A percentile compares a stretch with the other conserved stretches of the same genome.
phyloP scores from a whole-genome alignment of 2,113 vertebrate species.

The Sinocyclocheilus anophthalmus region DNA sequence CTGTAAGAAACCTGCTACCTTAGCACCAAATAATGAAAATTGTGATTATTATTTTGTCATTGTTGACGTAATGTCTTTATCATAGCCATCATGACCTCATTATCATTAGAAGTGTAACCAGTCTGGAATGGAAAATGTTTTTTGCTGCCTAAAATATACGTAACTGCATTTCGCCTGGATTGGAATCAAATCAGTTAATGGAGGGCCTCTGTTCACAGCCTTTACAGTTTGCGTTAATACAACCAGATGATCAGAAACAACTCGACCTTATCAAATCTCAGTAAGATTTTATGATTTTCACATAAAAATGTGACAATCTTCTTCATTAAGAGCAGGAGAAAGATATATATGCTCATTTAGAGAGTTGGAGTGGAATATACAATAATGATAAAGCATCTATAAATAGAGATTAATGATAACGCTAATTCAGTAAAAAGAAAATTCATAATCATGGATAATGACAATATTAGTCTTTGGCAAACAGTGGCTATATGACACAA shows the following conservation, averaged over 20 bases:
- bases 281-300: slow-evolving; percentile 20
- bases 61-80: slow-evolving; percentile 50
- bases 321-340: background rate
- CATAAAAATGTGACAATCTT: slow-evolving; percentile 23
- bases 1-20: slow-evolving; percentile 1
- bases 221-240: slow-evolving; percentile 30
- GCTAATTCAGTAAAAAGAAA: slow-evolving; percentile 1
- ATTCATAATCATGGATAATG: slow-evolving; percentile 41
- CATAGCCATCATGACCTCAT: slow-evolving; percentile 42
- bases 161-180: slow-evolving; percentile 40
- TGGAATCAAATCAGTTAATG: slow-evolving; percentile 35
- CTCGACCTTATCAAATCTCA: slow-evolving; percentile 35
- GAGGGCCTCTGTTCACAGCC: background rate
- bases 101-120: slow-evolving; percentile 22
- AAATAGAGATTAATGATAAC: slow-evolving; percentile 5
- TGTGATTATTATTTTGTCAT: slow-evolving; percentile 23
- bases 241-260: slow-evolving; percentile 29
- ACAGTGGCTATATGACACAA: slow-evolving; percentile 42
- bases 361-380: background rate
- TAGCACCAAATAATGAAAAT: slow-evolving; percentile 38
- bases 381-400: background rate
- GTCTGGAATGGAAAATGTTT: slow-evolving; percentile 32
- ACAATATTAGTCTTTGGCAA: slow-evolving; percentile 43
- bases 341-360: background rate
- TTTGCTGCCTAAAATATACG: slow-evolving; percentile 41